A percentile compares a stretch with the other conserved stretches of the same genome.
These are phyloP conservation scores for Zaprionus vittiger DNA, from an alignment of 1,140 invertebrate species.

Conservation along the genomic window DNA sequence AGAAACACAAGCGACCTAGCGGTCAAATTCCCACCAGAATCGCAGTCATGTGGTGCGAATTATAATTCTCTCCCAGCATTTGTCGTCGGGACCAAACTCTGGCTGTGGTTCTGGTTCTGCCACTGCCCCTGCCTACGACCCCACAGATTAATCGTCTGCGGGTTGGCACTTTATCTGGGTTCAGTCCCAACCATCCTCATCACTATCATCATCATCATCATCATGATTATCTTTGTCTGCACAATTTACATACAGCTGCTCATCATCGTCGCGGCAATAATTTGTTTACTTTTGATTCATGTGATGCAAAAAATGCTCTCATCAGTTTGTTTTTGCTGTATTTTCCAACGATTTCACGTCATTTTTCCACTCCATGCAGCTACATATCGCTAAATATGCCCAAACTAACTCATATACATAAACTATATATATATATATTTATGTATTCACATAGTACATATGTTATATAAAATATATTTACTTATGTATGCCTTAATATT, in stretches of 20 bases:
- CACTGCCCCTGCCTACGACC: constrained; percentile 32
- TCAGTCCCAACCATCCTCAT: constrained; percentile 25
- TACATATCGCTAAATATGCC: background rate
- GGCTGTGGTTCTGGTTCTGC: constrained; percentile 8
- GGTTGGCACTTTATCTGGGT: constrained; percentile 48
- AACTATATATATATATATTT: background rate
- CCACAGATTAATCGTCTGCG: constrained; percentile 70
- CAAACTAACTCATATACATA: background rate
- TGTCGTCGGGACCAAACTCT: background rate
- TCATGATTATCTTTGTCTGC: constrained; percentile 4
- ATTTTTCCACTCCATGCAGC: background rate
- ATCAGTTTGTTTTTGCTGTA: constrained; percentile 38
- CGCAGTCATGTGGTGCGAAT: constrained; percentile 48
- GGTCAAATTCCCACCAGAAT: constrained; percentile 77
- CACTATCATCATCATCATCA: constrained; percentile 31
- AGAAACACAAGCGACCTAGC: constrained; percentile 74
- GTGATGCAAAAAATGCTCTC: constrained; percentile 60
- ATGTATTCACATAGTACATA: background rate
- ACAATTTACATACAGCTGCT: constrained; percentile 46
- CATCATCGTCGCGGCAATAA: constrained; percentile 14
- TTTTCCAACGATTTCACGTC: constrained; percentile 24
- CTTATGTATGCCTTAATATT: too few relatives aligned
- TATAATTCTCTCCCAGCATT: constrained; percentile 50
- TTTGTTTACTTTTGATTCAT: constrained; percentile 73
- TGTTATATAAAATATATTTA: constrained; percentile 9